Evolutionary conservation across 2,888 invertebrate genomes (phyloP).

Genomic region (Eristalis intricaria): DNA sequence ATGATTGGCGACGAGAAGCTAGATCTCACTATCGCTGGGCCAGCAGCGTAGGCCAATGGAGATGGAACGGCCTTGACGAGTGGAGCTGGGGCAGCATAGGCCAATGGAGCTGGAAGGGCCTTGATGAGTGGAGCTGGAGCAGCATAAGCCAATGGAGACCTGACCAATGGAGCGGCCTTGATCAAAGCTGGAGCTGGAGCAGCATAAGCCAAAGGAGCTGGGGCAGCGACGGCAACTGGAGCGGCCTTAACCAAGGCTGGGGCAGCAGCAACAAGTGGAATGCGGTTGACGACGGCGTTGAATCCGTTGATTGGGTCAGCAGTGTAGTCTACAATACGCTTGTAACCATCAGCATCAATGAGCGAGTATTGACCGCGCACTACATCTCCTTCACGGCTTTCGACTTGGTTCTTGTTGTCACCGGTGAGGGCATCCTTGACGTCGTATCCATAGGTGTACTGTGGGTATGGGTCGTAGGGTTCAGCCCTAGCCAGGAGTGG

Average conservation of each 20-base stretch:
- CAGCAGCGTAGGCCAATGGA: no score
- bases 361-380: slow-evolving; percentile 64
- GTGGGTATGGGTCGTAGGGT: slow-evolving; percentile 52
- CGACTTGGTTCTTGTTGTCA: slow-evolving; percentile 60
- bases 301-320: slow-evolving; percentile 63
- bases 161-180: neutral
- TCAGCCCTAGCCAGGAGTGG: slow-evolving; percentile 58
- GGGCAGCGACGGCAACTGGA: slow-evolving; percentile 38
- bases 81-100: no score
- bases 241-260: slow-evolving; percentile 33
- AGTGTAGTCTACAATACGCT: slow-evolving; percentile 61
- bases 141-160: neutral
- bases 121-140: no score
- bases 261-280: slow-evolving; percentile 48
- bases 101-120: no score
- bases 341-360: slow-evolving; percentile 66
- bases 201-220: slow-evolving; percentile 33
- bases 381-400: slow-evolving; percentile 58
- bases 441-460: slow-evolving; percentile 60
- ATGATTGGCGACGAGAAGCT: slow-evolving; percentile 78
- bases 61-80: no score
- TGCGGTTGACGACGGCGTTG: slow-evolving; percentile 62
- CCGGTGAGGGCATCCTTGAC: slow-evolving; percentile 59
- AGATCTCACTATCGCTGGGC: slow-evolving; percentile 76
- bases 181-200: slow-evolving; percentile 49